Base-by-base conservation (phyloP, 1,140 invertebrate genomes). In the Aphaenogaster rudis region DNA sequence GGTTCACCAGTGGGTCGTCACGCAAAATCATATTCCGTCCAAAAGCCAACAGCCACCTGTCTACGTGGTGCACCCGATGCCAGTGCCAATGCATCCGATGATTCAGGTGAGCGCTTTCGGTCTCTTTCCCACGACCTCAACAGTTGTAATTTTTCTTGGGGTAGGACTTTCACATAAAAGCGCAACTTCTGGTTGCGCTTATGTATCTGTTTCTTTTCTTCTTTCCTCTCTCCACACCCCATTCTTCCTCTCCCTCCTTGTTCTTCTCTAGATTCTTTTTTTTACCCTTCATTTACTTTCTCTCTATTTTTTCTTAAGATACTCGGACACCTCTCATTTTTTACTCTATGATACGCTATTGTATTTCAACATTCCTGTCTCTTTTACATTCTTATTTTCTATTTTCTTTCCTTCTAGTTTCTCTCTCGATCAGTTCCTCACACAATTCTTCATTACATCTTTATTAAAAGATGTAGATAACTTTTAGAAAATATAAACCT, bases 1-100 rank as follows among this genome's bases (percentile, higher is more conserved):
- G 94, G 95, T 95, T 0, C 94, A 95, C 50, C 95, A 95, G 63
- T 95, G 95, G 95, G 94, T 95, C 39, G 94, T 94, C 17, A 93
- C 95, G 9, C 95, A 95, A 59, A 95, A 92, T 48, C 94, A 94
- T 84, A 87, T 93, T 39, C 92, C 94, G 0, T 0, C 48, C 2
- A 94, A 94, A 61, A 95, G 81, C 6, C 91, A 94, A 71, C 94
- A 94, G 36, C 48, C 78, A 42, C 94, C 94, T 42, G 94, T 95
- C 42, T 95, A 95, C 69, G 92, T 95, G 5, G 93, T 95, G 2
- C 95, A 95, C 50, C 94, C 94, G 42, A 88, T 95, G 80, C 64
- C 78, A 39, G 82, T 95, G 76, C 93, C 94, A 6, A 91, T 95
- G 86, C 95, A 95, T 45, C 94, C 93, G 8, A 93, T 95, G 81